A percentile compares a stretch with the other conserved stretches of the same genome.
Conservation (phyloP, 2,888 invertebrate genomes). For the Rhamnusium bicolor region DNA sequence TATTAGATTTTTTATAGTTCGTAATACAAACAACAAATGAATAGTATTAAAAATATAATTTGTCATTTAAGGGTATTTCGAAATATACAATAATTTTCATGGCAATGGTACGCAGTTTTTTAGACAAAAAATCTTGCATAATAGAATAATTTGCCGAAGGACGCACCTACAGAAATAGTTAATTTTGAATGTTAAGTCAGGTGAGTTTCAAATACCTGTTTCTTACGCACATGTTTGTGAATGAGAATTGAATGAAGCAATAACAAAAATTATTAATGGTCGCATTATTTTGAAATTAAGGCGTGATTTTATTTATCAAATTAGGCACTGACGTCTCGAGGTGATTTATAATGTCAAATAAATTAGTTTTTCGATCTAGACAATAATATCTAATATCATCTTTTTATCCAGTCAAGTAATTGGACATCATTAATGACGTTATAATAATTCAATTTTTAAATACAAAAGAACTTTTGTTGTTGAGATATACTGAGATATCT, state of each 20-base stretch:
- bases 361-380: background rate
- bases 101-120: background rate
- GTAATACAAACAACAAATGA: background rate
- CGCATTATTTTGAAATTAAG: conserved; percentile 14
- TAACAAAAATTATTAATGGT: conserved; percentile 18
- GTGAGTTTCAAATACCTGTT: conserved; percentile 11
- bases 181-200: conserved; percentile 29
- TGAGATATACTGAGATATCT: no score
- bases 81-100: background rate
- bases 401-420: no score
- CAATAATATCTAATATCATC: no score
- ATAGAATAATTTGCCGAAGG: conserved; percentile 16
- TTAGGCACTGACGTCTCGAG: background rate
- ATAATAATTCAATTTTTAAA: no score
- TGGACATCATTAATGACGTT: no score
- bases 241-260: conserved; percentile 26
- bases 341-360: conserved; percentile 4
- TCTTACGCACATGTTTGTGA: background rate
- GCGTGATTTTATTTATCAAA: background rate
- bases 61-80: background rate
- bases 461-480: no score
- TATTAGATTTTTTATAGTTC: no score
- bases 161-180: conserved; percentile 11
- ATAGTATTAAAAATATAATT: background rate
- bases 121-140: conserved; percentile 10